Evolutionary conservation across 2,797 vertebrate species (phyloP).

Genomic region (Sitta carolinensis): DNA sequence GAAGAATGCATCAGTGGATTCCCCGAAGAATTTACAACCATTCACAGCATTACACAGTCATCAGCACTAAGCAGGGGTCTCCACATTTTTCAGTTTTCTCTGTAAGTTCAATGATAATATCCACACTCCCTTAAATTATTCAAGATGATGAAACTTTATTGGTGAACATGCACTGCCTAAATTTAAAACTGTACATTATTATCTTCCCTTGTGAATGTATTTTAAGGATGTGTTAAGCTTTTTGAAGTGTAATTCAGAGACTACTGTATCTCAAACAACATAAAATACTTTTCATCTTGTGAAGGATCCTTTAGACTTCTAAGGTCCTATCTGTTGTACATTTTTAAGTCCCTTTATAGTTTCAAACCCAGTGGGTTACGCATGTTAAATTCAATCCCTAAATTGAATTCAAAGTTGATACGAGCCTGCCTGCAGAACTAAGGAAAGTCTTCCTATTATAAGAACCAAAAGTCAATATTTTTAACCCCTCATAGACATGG

Average conservation of each 20-base stretch:
- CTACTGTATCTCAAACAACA: constrained; percentile 65
- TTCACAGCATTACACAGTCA: constrained; percentile 46
- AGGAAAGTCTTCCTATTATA: constrained; percentile 34
- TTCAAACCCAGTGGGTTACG: constrained; percentile 58
- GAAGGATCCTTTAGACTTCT: constrained; percentile 67
- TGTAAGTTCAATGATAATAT: constrained; percentile 59
- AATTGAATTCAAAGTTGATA: constrained; percentile 68
- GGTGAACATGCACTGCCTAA: constrained; percentile 60
- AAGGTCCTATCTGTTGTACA: constrained; percentile 67
- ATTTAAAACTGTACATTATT: constrained; percentile 69
- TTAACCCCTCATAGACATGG: constrained; percentile 21
- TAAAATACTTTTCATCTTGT: constrained; percentile 69
- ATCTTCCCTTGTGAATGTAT: constrained; percentile 64
- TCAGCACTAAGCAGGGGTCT: constrained; percentile 59
- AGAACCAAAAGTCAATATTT: constrained; percentile 48
- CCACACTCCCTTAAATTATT: constrained; percentile 64
- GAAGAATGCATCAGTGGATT: constrained; percentile 55
- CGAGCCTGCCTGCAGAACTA: constrained; percentile 35
- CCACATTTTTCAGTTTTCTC: constrained; percentile 61
- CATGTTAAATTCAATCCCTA: constrained; percentile 63
- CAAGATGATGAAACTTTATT: constrained; percentile 64
- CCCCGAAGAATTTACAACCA: constrained; percentile 49
- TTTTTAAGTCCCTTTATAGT: constrained; percentile 70
- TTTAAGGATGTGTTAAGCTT: constrained; percentile 58
- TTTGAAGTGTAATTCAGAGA: constrained; percentile 65